A percentile compares a stretch with the other conserved stretches of the same genome.
Evolutionary conservation across 2,797 vertebrate genomes (phyloP).

Genomic region (Acipenser ruthenus): DNA sequence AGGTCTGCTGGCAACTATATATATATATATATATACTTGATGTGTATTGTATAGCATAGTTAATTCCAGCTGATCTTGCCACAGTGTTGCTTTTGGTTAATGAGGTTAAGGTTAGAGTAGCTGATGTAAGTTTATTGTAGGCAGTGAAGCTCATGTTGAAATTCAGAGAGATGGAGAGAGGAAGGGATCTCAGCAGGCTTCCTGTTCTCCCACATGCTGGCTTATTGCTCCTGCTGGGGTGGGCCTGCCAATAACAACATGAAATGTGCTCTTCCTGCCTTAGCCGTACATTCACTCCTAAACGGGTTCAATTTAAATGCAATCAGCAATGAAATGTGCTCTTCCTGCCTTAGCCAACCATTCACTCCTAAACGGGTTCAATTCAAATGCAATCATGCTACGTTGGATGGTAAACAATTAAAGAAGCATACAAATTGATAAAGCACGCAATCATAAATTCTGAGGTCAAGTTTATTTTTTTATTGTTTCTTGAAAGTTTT

Average conservation of each 20-base stretch:
- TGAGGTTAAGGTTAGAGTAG: conserved; percentile 2
- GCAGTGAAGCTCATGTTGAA: background rate
- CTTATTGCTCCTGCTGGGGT: background rate
- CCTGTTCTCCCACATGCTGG: background rate
- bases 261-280: conserved; percentile 1
- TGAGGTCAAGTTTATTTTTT: too few species aligned
- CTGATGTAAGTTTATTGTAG: background rate
- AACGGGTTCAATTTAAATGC: background rate
- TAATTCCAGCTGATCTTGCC: background rate
- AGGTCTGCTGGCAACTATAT: too few species aligned
- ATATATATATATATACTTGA: too few species aligned
- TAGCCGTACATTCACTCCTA: background rate
- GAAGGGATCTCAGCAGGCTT: background rate
- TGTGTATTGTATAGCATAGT: too few species aligned
- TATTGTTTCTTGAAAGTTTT: too few species aligned
- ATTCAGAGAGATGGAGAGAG: background rate
- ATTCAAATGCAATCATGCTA: background rate
- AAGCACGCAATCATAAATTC: too few species aligned
- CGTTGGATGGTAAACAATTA: too few species aligned
- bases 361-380: background rate
- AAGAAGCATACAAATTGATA: too few species aligned
- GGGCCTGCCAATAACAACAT: background rate
- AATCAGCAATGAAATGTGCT: background rate
- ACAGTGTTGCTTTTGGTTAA: background rate
- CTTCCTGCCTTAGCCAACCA: background rate